These are phyloP conservation scores for Dasypus novemcinctus DNA, from an alignment of 2,113 vertebrate species.

Conservation along the genomic window DNA sequence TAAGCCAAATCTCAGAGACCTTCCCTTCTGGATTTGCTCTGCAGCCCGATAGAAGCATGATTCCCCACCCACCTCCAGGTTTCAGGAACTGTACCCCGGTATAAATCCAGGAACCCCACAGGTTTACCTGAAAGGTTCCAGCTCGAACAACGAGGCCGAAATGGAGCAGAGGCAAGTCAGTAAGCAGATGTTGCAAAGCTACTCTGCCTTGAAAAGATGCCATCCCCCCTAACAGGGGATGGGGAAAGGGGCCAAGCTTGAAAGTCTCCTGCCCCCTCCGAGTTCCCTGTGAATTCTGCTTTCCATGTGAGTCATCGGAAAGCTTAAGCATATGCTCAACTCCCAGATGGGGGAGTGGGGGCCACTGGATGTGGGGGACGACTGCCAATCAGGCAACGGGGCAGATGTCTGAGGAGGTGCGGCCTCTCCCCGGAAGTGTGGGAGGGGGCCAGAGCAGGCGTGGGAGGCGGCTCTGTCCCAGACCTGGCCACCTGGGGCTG, in stretches of 20 bases:
- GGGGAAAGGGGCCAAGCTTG: slow-evolving; percentile 41
- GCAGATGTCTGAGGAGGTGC: slow-evolving; percentile 42
- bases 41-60: too few species aligned
- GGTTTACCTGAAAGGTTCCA: background rate
- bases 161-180: background rate
- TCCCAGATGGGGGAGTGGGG: slow-evolving; percentile 69
- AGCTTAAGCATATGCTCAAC: slow-evolving; percentile 15
- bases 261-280: slow-evolving; percentile 41
- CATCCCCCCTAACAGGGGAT: background rate
- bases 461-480: too few species aligned
- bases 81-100: background rate
- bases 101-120: background rate
- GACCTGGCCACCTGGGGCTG: background rate
- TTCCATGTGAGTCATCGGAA: slow-evolving; percentile 62
- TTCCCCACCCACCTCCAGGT: background rate
- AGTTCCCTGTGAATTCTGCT: slow-evolving; percentile 47
- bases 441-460: background rate
- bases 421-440: background rate
- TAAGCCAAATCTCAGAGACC: background rate
- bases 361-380: slow-evolving; percentile 15
- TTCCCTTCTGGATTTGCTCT: background rate
- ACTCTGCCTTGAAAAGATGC: slow-evolving; percentile 23
- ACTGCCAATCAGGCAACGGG: slow-evolving; percentile 40
- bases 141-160: background rate
- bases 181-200: slow-evolving; percentile 50